A percentile compares a stretch with the other conserved stretches of the same genome.
phyloP scores from a whole-genome alignment of 2,888 invertebrate genomes.

The Trypoxylon attenuatum region DNA sequence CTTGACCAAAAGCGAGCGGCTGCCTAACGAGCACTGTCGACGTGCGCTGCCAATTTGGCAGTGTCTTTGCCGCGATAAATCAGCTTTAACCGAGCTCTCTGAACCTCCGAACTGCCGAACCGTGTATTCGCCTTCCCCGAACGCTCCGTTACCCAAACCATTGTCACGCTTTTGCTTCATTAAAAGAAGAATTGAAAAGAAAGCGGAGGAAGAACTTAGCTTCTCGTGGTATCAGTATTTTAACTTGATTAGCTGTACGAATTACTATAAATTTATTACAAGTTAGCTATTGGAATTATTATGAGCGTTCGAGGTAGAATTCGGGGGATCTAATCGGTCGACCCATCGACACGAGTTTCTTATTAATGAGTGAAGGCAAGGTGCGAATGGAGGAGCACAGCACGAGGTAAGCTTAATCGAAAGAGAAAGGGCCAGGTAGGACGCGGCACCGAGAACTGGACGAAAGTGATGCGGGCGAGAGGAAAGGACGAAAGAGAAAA shows the following conservation, averaged over 20 bases:
- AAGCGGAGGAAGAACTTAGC: conserved; percentile 26
- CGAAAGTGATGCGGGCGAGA: conserved; percentile 46
- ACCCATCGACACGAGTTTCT: no score
- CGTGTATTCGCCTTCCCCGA: conserved; percentile 51
- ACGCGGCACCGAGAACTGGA: conserved; percentile 35
- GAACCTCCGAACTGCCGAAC: conserved; percentile 27
- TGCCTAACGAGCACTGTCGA: conserved; percentile 41
- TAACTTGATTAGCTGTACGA: no score
- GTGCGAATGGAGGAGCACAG: neutral
- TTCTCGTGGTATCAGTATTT: no score
- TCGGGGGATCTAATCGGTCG: no score
- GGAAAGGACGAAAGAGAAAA: conserved; percentile 33
- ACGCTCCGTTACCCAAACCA: conserved; percentile 40
- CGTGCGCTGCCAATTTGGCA: conserved; percentile 53
- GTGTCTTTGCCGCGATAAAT: conserved; percentile 45
- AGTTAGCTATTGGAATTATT: no score
- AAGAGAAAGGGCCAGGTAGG: conserved; percentile 11
- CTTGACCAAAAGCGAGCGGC: conserved; percentile 31
- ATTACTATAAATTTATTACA: no score
- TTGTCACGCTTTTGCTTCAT: conserved; percentile 34
- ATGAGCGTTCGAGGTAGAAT: no score
- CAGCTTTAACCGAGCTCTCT: conserved; percentile 47
- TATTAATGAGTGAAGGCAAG: no score
- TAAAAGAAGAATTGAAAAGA: no score
- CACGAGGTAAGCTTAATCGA: neutral